Conservation (phyloP, 2,113 vertebrate genomes). For the Zosterops pallidus region DNA sequence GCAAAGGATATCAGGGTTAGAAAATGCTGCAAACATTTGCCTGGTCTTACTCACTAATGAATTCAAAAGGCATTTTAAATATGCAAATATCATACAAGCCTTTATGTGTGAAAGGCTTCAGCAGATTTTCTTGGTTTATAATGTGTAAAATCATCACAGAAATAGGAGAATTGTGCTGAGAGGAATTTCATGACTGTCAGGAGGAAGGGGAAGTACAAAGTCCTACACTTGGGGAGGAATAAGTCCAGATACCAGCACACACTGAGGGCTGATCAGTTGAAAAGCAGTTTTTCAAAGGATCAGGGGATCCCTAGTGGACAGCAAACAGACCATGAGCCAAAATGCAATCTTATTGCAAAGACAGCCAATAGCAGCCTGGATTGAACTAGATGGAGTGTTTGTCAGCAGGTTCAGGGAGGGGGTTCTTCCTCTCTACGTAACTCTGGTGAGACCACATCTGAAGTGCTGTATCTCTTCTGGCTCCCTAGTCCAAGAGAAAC, state of each 20-base stretch:
- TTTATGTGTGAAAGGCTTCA: background rate
- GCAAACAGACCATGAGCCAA: background rate
- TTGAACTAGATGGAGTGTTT: background rate
- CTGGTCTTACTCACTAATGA: background rate
- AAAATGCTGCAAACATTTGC: background rate
- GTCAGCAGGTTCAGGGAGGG: background rate
- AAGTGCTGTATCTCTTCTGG: background rate
- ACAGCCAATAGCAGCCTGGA: background rate
- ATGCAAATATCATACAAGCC: background rate
- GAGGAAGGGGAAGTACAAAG: background rate
- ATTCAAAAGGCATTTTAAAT: background rate
- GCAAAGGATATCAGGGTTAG: background rate
- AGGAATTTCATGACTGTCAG: background rate
- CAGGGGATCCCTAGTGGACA: background rate
- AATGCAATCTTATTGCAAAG: background rate
- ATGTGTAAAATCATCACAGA: background rate
- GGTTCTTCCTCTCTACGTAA: background rate
- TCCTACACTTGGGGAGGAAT: background rate
- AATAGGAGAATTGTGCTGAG: background rate
- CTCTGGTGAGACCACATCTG: background rate
- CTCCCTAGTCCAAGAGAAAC: background rate
- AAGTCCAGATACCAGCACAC: background rate
- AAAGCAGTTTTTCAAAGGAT: background rate
- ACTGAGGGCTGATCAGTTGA: background rate
- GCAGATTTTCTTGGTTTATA: background rate